Evolutionary conservation across 1,140 invertebrate genomes (phyloP), one percentile per base, ranked within the genome.

Genomic region (Monomorium pharaonis): DNA sequence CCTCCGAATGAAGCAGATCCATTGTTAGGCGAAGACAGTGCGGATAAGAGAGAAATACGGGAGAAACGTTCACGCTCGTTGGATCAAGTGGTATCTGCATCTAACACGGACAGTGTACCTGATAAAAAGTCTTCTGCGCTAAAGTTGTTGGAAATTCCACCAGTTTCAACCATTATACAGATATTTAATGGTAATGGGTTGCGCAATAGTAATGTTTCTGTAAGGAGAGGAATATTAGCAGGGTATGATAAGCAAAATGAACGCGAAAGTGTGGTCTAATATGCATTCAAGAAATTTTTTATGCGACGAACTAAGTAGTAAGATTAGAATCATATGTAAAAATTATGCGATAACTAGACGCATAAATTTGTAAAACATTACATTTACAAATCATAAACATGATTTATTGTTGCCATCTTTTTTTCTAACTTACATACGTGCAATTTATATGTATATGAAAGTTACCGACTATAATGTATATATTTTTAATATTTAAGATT

Each of bases 41-140:
- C 93, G 90, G 85, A 94, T 94, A 54, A 95, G 83, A 95, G 96
- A 91, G 94, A 96, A 86, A 94, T 96, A 91, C 95, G 94, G 33
- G 93, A 96, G 30, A 97, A 97, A 93, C 96, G 97, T 89, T 98
- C 97, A 97, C 96, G 96, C 88, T 98, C 97, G n/a, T 94, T 98
- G 30, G 97, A 98, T 95, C 96, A 96, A 87, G 95, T 97, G 27
- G 96, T 95, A 90, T 95, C 92, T 90, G 96, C 91, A 89, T 94
- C 92, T 89, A 95, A 90, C 80, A 80, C 80, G 78, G 91, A 93
- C 88, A 92, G 95, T 92, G 94, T 95, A 74, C 89, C 93, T 9
- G 95, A 95, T 56, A 95, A 96, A 88, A 96, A 96, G 85, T 94
- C 92, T 12, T 94, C 94, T 12, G 92, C 93, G 24, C 95, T 96